These are phyloP conservation scores for Chaenodraco wilsoni DNA, from an alignment of 2,797 vertebrate genomes.

Conservation along the genomic window DNA sequence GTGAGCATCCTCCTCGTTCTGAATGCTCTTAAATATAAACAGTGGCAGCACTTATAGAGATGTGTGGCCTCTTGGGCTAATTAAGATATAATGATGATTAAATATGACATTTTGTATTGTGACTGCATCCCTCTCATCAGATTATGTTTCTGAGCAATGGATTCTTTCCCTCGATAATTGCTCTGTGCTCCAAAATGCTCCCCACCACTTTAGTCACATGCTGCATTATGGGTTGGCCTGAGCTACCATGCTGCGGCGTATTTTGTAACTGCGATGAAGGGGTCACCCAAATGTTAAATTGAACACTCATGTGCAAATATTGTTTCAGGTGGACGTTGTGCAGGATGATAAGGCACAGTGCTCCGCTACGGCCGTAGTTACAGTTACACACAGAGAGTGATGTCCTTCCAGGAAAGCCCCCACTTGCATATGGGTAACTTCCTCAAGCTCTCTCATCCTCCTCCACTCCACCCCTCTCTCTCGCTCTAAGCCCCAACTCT, in stretches of 20 bases:
- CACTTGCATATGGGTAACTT: constrained; percentile 80
- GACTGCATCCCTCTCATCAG: constrained; percentile 69
- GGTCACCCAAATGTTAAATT: constrained; percentile 88
- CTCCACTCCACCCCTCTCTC: constrained; percentile 60
- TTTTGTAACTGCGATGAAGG: constrained; percentile 84
- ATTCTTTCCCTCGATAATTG: constrained; percentile 65
- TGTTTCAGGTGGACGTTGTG: constrained; percentile 87
- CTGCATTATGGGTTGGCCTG: constrained; percentile 82
- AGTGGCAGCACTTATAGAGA: constrained; percentile 48
- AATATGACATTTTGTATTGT: constrained; percentile 67
- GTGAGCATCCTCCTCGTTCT: constrained; percentile 50
- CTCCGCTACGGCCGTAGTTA: constrained; percentile 68
- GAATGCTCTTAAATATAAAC: constrained; percentile 54
- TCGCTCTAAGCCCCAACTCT: constrained; percentile 62
- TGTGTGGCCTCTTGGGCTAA: constrained; percentile 58
- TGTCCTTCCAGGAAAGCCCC: constrained; percentile 86
- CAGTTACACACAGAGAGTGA: constrained; percentile 82
- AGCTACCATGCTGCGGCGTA: constrained; percentile 82
- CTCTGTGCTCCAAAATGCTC: constrained; percentile 68
- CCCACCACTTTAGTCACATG: constrained; percentile 79
- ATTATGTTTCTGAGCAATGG: constrained; percentile 67
- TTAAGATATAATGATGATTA: constrained; percentile 69
- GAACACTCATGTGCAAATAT: constrained; percentile 88
- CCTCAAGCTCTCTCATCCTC: constrained; percentile 72
- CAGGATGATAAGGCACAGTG: constrained; percentile 83